Evolutionary conservation across 2,888 invertebrate species (phyloP), one percentile per base, ranked within the genome.

Genomic region (Capitulum mitella): DNA sequence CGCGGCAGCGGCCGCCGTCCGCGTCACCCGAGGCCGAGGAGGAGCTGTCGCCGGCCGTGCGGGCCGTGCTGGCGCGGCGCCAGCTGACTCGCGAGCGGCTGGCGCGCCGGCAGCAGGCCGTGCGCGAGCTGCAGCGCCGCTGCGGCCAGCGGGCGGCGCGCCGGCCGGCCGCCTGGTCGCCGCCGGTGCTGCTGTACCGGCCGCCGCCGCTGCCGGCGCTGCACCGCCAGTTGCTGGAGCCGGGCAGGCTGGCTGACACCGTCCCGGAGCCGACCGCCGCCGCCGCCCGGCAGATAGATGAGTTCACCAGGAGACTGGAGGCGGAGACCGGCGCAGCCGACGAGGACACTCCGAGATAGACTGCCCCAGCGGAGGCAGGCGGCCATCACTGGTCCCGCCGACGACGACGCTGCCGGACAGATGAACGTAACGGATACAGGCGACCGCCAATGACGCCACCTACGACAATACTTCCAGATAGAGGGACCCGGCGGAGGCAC

Each of bases 141-240:
- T 70, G 70, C 70, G 70, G 70, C 26, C 70, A 70, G 70, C 70
- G 19, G 70, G 1, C 40, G 37, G 22, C 70, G 6, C 19, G 8
- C 37, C 26, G 70, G 19, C 37, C 40, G 70, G 26, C 37, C 6
- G 40, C 10, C 37, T 70, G 70, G 70, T 2, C 26, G 22, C 70
- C 70, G 37, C 70, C 70, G 26, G 40, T 40, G 37, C 22, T 37
- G 37, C 16, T 70, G 70, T 70, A 70, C 40, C 70, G 70, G 37
- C 70, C 70, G 70, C 70, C 70, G 70, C 70, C 70, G 26, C 70
- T 70, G 70, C 70, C 37, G 40, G 70, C 40, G 37, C 40, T 70
- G 8, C 70, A 40, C 26, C 19, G 70, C 8, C 37, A 37, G 22
- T 40, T 70, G 70, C 70, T 40, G 37, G 70, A 70, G 70, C 70